These are phyloP conservation scores for Actinia tenebrosa DNA, from an alignment of 64 coral and sea anemone species.

Conservation along the genomic window DNA sequence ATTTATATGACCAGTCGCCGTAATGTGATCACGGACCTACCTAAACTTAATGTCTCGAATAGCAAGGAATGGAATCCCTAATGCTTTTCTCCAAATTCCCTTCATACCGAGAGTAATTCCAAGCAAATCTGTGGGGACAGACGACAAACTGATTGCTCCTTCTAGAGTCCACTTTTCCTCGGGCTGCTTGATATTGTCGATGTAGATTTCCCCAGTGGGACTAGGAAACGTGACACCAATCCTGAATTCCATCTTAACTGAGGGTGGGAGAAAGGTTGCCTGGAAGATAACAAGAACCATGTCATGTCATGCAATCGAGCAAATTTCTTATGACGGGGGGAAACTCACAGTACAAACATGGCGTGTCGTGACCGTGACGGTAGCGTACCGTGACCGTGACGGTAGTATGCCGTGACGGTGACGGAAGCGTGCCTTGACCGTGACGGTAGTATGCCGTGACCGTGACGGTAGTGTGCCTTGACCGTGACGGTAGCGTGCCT, in stretches of 20 bases:
- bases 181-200: constrained; percentile 13
- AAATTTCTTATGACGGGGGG: too few relatives aligned
- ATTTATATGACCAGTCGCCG: too few relatives aligned
- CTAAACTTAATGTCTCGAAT: background rate
- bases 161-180: background rate
- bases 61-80: background rate
- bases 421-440: too few relatives aligned
- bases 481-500: too few relatives aligned
- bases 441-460: too few relatives aligned
- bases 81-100: constrained; percentile 17
- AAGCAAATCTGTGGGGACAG: background rate
- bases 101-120: background rate
- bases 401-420: too few relatives aligned
- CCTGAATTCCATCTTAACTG: background rate
- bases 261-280: background rate
- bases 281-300: background rate
- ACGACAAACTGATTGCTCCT: background rate
- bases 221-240: background rate
- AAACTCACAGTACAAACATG: too few relatives aligned
- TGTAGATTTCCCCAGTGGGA: background rate
- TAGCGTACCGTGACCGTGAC: too few relatives aligned
- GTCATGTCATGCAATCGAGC: too few relatives aligned
- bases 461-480: too few relatives aligned
- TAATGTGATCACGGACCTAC: background rate
- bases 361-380: too few relatives aligned